Base-by-base conservation (phyloP, 2,797 vertebrate genomes). In the Sebastes glaucus region DNA sequence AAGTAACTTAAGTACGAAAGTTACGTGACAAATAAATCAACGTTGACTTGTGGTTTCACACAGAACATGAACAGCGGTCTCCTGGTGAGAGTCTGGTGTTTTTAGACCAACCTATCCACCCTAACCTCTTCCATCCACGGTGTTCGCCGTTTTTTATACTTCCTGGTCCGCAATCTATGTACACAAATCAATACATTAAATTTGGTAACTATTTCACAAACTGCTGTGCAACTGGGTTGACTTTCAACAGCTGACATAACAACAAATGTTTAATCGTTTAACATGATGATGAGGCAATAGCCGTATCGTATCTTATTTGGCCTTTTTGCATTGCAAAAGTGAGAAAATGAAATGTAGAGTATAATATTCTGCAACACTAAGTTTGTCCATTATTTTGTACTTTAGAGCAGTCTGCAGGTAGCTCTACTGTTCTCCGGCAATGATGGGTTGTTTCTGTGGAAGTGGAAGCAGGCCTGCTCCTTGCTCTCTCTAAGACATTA, bases 401-500 rank as follows among this genome's bases (percentile, higher is more conserved):
- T 56, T 70, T 16, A 33, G n/a, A 68, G 7, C 28, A 30, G 30
- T 32, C 8, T 52, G 3, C 14, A 57, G 11, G 74, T 2, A 63
- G 53, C 18, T 55, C 22, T 57, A 10, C 53, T 38, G 2, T 60
- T 23, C 20, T 28, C 16, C 55, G 42, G 28, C 52, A 80, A 52
- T 11, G 57, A 38, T 2, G 20, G 27, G 18, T 32, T 80, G 73
- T 56, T 78, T 60, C 61, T 33, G 11, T 63, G 49, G 16, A 56
- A 61, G 72, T 62, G 66, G 69, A 77, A 75, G 67, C 73, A 46
- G 42, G 55, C 62, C 38, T 67, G 42, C 55, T 83, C 76, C 27
- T 7, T 78, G 66, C 74, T 88, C 81, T 70, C 64, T 79, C 33
- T 6, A 69, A 82, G 30, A 89, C 84, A 85, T 87, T 85, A 81